These are phyloP conservation scores for Drusus annulatus DNA, from an alignment of 1,140 invertebrate genomes.

Conservation along the genomic window DNA sequence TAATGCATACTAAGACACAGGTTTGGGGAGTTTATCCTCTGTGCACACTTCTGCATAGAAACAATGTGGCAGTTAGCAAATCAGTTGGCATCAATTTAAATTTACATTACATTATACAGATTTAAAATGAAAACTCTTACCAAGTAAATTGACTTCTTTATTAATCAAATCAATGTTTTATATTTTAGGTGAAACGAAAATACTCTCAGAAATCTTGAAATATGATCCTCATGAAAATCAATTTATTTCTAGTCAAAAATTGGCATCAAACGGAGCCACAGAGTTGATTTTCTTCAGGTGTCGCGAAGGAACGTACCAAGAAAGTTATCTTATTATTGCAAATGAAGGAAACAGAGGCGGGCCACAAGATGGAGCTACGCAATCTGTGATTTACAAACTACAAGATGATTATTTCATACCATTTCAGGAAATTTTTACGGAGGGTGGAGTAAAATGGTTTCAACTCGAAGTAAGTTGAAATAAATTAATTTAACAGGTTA, in stretches of 20 bases:
- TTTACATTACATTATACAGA: no score
- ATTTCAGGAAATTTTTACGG: conserved; percentile 63
- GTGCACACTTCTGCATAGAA: no score
- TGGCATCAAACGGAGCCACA: conserved; percentile 63
- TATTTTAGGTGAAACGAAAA: conserved; percentile 62
- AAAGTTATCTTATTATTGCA: conserved; percentile 62
- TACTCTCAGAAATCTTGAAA: conserved; percentile 69
- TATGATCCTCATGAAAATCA: conserved; percentile 63
- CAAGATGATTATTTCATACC: conserved; percentile 63
- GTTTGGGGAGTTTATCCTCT: no score
- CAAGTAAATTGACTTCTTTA: no score
- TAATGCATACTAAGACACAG: no score
- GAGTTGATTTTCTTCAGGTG: conserved; percentile 63
- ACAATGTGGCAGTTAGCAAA: no score
- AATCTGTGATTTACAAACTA: conserved; percentile 63
- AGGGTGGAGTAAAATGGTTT: conserved; percentile 59
- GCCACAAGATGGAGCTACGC: conserved; percentile 37
- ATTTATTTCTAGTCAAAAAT: conserved; percentile 67
- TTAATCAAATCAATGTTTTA: conserved; percentile 24
- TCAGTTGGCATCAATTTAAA: no score
- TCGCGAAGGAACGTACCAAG: conserved; percentile 54
- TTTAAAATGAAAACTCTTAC: no score
- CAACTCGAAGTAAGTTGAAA: conserved; percentile 59
- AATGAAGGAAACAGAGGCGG: conserved; percentile 51
- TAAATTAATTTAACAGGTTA: no score